Evolutionary conservation across 2,113 vertebrate species (phyloP), one percentile per base, ranked within the genome.

Genomic region (Prunella himalayana): DNA sequence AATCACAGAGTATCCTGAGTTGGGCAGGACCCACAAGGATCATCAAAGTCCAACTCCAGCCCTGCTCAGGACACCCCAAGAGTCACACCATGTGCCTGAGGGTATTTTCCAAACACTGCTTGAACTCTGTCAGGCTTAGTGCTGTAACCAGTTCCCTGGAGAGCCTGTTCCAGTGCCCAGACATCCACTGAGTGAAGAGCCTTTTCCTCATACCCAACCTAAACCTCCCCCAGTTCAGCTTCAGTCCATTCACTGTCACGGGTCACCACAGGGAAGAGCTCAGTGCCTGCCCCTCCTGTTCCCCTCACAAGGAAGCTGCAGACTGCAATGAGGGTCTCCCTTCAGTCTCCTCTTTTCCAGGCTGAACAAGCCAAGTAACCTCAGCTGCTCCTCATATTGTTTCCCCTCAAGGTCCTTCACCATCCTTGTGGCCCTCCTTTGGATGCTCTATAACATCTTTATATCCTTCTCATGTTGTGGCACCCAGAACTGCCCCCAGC

Each of bases 401-500:
- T 47, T 70, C n/a, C 6, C 15, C 23, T 53, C 15, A 0, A 39
- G 19, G 0, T 10, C 19, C 28, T 61, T 47, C 54, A 33, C 0
- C 10, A 45, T 16, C 39, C 3, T 60, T 0, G 0, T 39, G 8
- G 22, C 23, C 5, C 19, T 78, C 47, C n/a, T 78, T 45, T 1
- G 28, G 39, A 33, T 0, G 1, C 10, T 51, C 11, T 28, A 27
- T 5, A 33, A 13, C 0, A 28, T 23, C 1, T 33, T 5, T 1
- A 5, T 16, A 1, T 66, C 10, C 0, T 31, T 59, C 1, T 28
- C 19, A 4, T 3, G 9, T 3, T 10, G 8, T 2, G 0, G 0
- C 9, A 0, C 33, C 28, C 72, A 61, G 0, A 15, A 0, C 27
- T 45, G 33, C 10, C 39, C 25, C 31, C 53, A 65, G 41, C 37